Base-by-base conservation (phyloP, 1,140 invertebrate species). In the Tetramorium parvispinum region DNA sequence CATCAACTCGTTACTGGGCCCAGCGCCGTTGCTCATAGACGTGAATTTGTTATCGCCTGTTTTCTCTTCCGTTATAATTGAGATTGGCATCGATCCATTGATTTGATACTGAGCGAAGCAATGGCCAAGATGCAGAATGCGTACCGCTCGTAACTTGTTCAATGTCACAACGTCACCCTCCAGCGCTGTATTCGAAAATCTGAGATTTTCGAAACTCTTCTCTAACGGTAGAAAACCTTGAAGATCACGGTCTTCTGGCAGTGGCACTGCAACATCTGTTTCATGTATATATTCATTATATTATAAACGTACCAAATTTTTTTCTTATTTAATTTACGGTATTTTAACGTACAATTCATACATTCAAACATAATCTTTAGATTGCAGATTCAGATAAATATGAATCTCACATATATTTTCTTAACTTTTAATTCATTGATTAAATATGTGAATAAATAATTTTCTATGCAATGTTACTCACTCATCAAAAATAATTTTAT, bases 241-340 rank as follows among this genome's bases (percentile, higher is more conserved):
- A 24, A 98, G 94, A 92, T 98, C 97, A 92, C 96, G 96, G 93
- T 98, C 98, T 95, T 98, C 97, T 40, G 97, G 97, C 70, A 98
- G 94, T 46, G 98, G 97, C 61, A 97, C 94, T 86, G 96, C 95
- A 61, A 92, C 95, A 95, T 97, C 97, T 98, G 91, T 66, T 43
- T 2, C 10, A 57, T 32, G 6, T 32, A n/a, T 32, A 32, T 32
- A 32, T n/a, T n/a, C n/a, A n/a, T n/a, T n/a, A n/a, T n/a, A n/a
- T 43, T 59, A 16, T 66, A 55, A 27, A 27, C 13, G n/a, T 32
- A 6, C n/a, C n/a, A 7, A 16, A 37, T 5, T 51, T 76, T 5
- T 21, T 21, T 55, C n/a, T n/a, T n/a, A n/a, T n/a, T 51, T 73
- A n/a, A 73, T 13, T 59, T 61, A 16, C 13, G 7, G 43, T 43